A percentile compares a stretch with the other conserved stretches of the same genome.
phyloP scores from a whole-genome alignment of 2,797 vertebrate genomes.

The Spinibarbus caldwelli region DNA sequence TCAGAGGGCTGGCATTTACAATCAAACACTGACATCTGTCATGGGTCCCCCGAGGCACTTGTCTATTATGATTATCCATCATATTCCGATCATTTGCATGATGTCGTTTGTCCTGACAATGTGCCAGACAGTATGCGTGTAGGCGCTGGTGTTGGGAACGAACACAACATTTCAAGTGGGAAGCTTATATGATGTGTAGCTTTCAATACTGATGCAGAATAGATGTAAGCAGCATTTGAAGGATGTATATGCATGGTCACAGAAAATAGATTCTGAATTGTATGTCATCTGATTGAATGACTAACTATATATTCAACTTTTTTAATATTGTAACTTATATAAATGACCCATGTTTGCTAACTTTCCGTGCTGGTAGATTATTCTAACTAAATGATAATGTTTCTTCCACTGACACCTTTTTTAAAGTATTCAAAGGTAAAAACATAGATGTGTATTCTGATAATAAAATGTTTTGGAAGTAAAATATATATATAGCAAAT shows the following conservation, averaged over 20 bases:
- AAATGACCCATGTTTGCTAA: background rate
- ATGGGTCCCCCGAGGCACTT: slow-evolving; percentile 70
- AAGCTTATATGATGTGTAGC: background rate
- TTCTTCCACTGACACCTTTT: background rate
- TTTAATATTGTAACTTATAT: background rate
- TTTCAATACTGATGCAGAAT: background rate
- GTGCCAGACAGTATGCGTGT: slow-evolving; percentile 25
- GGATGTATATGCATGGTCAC: background rate
- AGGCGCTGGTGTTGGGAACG: background rate
- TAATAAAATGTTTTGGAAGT: background rate
- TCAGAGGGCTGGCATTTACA: slow-evolving; percentile 72
- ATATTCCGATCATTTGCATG: slow-evolving; percentile 72
- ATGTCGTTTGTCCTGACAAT: slow-evolving; percentile 53
- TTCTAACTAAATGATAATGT: background rate
- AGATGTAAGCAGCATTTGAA: background rate
- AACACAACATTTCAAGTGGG: background rate
- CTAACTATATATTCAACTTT: background rate
- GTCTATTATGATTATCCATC: slow-evolving; percentile 75
- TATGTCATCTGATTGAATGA: background rate
- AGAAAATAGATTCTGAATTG: background rate
- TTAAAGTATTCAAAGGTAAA: background rate
- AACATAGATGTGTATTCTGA: background rate
- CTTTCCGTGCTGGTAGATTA: background rate
- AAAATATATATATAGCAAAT: background rate
- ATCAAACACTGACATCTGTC: slow-evolving; percentile 79